Base-by-base conservation (phyloP, 2,113 vertebrate species). In the Datnioides undecimradiatus region DNA sequence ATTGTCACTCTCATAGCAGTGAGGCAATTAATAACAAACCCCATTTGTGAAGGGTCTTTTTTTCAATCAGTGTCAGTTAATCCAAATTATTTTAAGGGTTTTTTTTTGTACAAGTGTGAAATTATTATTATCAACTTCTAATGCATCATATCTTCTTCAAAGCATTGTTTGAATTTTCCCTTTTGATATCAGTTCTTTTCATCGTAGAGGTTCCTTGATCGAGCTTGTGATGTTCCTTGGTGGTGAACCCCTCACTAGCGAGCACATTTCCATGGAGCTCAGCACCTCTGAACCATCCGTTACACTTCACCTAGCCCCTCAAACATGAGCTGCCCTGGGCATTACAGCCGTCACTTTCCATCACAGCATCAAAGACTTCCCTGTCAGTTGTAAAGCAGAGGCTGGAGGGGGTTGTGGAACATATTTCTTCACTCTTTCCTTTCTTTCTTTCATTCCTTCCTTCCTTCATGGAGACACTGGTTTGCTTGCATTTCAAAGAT, bases 301-400 rank as follows among this genome's bases (percentile, higher is more conserved):
- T 88, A 86, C 83, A 80, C 73, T 87, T 91, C 89, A 90, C 87
- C 86, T 83, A 68, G 74, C 52, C 69, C 55, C 62, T 80, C 51
- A 57, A 81, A 75, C 82, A 80, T 49, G 23, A 67, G 62, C 78
- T 74, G 82, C 85, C 74, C 54, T 43, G 45, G 81, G 88, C 87
- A 63, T 51, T 46, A 75, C 76, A 83, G 66, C 82, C 31, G 31
- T 88, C 92, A 86, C 82, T 89, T 91, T 79, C 82, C 88, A 92
- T 92, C 89, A 85, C 51, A 60, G 52, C 90, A 88, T 93, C 90
- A 89, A 84, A 89, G 80, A 64, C 83, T 70, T 84, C 58, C 67
- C 68, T 60, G 80, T 69, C 79, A 69, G 69, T 57, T 59, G 58
- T 52, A 58, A 33, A 84, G n/a, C 21, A 70, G 27, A 25, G 60